Evolutionary conservation across 2,888 invertebrate species (phyloP), one percentile per base, ranked within the genome.

Genomic region (Synergus laeviventris): DNA sequence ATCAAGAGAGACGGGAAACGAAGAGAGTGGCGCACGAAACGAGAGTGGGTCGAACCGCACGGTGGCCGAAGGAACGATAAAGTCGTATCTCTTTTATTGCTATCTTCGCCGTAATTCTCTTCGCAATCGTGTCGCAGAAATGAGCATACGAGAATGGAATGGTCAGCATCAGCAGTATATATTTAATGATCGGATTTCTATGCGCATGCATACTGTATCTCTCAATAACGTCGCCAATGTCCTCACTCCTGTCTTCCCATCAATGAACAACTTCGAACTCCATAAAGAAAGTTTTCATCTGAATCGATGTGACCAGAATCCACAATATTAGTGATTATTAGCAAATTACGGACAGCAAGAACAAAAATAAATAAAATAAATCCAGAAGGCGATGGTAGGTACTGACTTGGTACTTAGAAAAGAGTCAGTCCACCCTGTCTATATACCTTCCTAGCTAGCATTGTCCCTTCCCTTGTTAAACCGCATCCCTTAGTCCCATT

Each of bases 21-120:
- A 76, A 75, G 74, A 77, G 78, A 77, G 80, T 76, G 77, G 66
- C 36, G 77, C 78, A 74, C 76, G 80, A 76, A 74, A 79, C 66
- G 73, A 78, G 74, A 77, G 56, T 78, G 74, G 76, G 76, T 74
- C 78, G 78, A 76, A 64, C 75, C 66, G 77, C 80, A 83, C 82
- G 82, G 85, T 86, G 83, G 84, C 82, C 79, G 73, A 59, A 73
- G 66, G 54, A 59, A 73, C 84, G 86, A 88, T 89, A 87, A 87
- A 89, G 85, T 86, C 86, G 87, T 87, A 87, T 87, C 88, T 86
- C 84, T 86, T 86, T 86, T 87, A 86, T 86, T 86, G 86, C 86
- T 87, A 88, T 88, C 88, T 87, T 84, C 83, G 81, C 84, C 86
- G 87, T 88, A 87, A 88, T 88, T 88, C 87, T 86, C 84, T 76